Percentiles rank a stretch among this genome's conserved stretches.
phyloP scores from a whole-genome alignment of 64 coral and sea anemone species.

The Montipora sp. region DNA sequence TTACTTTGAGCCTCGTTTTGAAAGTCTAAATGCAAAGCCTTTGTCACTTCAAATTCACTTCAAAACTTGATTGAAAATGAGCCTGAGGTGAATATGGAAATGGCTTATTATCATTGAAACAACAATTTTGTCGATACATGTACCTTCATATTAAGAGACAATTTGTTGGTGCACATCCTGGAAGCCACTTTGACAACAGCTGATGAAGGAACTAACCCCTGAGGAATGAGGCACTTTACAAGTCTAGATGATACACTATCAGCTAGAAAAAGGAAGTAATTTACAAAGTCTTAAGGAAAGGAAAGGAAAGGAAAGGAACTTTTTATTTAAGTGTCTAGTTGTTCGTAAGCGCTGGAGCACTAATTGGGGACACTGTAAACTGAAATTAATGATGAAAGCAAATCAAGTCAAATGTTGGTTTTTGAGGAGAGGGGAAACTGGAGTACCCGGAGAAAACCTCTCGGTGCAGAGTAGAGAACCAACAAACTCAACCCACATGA shows the following conservation, averaged over 20 bases:
- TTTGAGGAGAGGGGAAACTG: no score
- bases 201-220: conserved; percentile 56
- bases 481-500: no score
- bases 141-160: conserved; percentile 82
- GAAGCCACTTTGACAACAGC: conserved; percentile 77
- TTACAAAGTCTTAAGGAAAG: neutral
- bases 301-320: no score
- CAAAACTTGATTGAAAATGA: neutral
- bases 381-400: no score
- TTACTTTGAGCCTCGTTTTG: no score
- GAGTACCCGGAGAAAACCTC: no score
- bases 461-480: no score
- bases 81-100: neutral
- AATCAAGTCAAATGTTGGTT: no score
- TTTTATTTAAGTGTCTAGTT: no score
- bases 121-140: neutral
- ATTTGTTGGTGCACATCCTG: conserved; percentile 75
- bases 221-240: conserved; percentile 84
- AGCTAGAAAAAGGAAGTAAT: conserved; percentile 52
- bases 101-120: neutral
- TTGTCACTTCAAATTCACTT: neutral
- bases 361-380: no score
- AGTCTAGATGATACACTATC: conserved; percentile 64
- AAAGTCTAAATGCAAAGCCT: no score
- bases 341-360: no score